Conservation (phyloP, 2,888 invertebrate species). For the Drosophila macrospina region DNA sequence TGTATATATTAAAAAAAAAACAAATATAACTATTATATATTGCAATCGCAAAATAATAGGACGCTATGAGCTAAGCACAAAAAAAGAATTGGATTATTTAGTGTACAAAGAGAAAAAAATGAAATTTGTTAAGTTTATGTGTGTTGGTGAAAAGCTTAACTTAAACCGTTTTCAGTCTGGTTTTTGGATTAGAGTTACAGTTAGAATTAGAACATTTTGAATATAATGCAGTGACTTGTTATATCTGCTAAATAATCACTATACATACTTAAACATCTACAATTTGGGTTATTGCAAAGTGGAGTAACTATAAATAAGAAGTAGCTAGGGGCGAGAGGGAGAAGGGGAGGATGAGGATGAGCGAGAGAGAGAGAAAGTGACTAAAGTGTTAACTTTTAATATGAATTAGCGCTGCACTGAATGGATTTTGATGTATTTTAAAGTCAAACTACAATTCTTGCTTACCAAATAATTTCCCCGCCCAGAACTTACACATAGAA, state of each 20-base stretch:
- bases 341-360: not conserved
- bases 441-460: conserved; percentile 5
- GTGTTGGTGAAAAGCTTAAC: conserved; percentile 26
- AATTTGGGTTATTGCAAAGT: conserved; percentile 37
- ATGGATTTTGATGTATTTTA: conserved; percentile 15
- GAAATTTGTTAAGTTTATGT: conserved; percentile 22
- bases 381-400: conserved; percentile 26
- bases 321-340: not conserved
- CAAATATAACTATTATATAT: conserved; percentile 32
- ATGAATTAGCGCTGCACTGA: conserved; percentile 10
- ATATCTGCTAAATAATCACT: conserved; percentile 41
- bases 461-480: conserved; percentile 25
- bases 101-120: conserved; percentile 29
- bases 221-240: conserved; percentile 27
- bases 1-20: conserved; percentile 34
- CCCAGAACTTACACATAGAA: conserved; percentile 34
- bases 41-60: conserved; percentile 51
- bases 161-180: conserved; percentile 58
- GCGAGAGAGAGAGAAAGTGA: not conserved
- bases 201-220: conserved; percentile 32
- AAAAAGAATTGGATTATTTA: conserved; percentile 35
- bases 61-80: conserved; percentile 46
- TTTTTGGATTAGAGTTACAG: conserved; percentile 37
- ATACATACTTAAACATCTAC: conserved; percentile 46
- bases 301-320: conserved; percentile 1